These are phyloP conservation scores for Ginglymostoma cirratum DNA, from an alignment of 2,113 vertebrate genomes.

Conservation along the genomic window DNA sequence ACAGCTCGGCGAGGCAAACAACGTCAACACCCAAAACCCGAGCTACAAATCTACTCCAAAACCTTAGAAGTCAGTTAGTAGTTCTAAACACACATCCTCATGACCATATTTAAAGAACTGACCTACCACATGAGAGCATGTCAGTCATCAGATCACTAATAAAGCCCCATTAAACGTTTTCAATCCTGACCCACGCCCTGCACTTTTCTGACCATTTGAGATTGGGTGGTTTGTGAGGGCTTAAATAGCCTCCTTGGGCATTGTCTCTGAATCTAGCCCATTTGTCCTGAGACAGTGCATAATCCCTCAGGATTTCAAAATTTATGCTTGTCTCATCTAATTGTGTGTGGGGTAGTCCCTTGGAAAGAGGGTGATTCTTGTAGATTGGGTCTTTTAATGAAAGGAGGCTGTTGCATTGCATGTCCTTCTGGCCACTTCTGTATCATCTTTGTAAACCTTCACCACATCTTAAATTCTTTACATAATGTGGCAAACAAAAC, in stretches of 20 bases:
- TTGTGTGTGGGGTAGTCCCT: too few relatives aligned
- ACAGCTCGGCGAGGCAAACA: too few relatives aligned
- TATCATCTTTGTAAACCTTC: too few relatives aligned
- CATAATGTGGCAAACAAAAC: too few relatives aligned
- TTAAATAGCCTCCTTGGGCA: background rate
- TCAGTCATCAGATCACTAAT: background rate
- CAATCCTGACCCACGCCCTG: background rate
- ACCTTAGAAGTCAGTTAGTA: too few relatives aligned
- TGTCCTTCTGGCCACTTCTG: too few relatives aligned
- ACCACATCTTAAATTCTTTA: too few relatives aligned
- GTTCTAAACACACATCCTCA: background rate
- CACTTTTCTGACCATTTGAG: background rate
- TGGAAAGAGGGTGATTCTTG: too few relatives aligned
- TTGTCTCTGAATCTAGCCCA: background rate
- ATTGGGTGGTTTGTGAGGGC: background rate
- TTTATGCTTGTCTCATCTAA: background rate
- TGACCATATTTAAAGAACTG: background rate
- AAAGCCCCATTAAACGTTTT: background rate
- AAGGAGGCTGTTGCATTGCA: too few relatives aligned
- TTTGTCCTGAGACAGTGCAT: background rate
- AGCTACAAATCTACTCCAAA: too few relatives aligned
- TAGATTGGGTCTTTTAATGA: too few relatives aligned
- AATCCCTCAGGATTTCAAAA: background rate
- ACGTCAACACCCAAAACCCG: too few relatives aligned
- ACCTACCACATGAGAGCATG: background rate